phyloP scores from a whole-genome alignment of 2,888 invertebrate species.

The Chymomyza caudatula region DNA sequence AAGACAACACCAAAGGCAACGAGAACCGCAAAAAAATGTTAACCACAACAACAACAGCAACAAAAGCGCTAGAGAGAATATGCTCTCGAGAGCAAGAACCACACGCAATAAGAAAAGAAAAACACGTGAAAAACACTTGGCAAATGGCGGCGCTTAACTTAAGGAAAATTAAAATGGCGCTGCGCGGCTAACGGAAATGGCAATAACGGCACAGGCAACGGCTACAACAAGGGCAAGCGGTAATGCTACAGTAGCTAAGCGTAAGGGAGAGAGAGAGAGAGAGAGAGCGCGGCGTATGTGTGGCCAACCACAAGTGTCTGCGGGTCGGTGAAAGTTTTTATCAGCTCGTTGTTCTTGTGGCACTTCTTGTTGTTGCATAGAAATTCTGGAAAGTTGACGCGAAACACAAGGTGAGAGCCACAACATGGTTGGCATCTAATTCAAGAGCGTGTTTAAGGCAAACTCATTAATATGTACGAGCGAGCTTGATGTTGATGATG shows the following conservation, averaged over 20 bases:
- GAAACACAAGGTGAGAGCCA: slow-evolving; percentile 48
- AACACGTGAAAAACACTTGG: slow-evolving; percentile 33
- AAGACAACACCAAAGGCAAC: not conserved
- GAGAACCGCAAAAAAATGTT: not conserved
- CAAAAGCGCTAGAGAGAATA: not conserved
- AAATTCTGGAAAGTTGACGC: slow-evolving; percentile 49
- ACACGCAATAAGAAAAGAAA: not conserved
- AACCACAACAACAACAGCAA: slow-evolving; percentile 23
- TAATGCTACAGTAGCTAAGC: not conserved
- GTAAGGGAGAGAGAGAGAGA: not conserved
- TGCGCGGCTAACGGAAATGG: not conserved
- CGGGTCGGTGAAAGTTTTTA: slow-evolving; percentile 39
- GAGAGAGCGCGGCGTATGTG: not conserved
- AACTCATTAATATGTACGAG: slow-evolving; percentile 66
- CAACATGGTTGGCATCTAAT: slow-evolving; percentile 61
- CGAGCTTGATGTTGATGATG: not conserved
- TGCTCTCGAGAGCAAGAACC: not conserved
- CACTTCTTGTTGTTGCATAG: slow-evolving; percentile 26
- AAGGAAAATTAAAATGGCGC: slow-evolving; percentile 62
- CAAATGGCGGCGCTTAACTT: slow-evolving; percentile 48
- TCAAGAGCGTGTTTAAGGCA: slow-evolving; percentile 69
- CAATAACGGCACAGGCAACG: not conserved
- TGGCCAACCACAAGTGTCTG: not conserved
- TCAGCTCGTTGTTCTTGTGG: slow-evolving; percentile 10
- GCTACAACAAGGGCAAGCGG: not conserved